phyloP scores from a whole-genome alignment of 2,888 invertebrate genomes.

The Lasioglossum morio region DNA sequence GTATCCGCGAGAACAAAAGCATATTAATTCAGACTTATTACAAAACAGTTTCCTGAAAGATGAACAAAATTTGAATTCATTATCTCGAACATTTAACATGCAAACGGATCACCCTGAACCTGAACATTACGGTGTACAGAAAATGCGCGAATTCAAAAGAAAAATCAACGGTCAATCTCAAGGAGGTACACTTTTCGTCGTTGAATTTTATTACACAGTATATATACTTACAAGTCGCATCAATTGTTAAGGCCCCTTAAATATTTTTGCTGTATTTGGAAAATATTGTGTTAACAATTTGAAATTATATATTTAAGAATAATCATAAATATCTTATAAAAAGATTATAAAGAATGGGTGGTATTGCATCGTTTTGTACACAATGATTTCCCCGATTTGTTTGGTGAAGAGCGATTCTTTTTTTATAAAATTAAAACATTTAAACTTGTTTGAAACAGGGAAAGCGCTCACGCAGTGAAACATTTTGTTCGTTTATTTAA shows the following conservation, averaged over 20 bases:
- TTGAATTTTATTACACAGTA: slow-evolving; percentile 6
- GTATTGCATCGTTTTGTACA: neutral
- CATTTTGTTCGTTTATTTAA: neutral
- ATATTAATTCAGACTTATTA: neutral
- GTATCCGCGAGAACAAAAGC: neutral
- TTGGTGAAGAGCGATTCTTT: neutral
- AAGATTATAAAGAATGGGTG: neutral
- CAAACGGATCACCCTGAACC: neutral
- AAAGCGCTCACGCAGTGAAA: neutral
- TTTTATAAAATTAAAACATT: neutral
- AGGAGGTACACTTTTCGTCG: slow-evolving; percentile 16
- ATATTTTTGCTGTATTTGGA: neutral
- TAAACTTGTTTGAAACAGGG: neutral
- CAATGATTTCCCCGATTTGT: neutral
- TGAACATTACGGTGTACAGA: neutral
- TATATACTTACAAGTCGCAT: too few species aligned
- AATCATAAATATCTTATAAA: neutral
- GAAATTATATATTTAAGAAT: neutral
- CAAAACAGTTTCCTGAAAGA: neutral
- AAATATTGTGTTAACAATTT: neutral
- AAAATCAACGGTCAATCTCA: neutral
- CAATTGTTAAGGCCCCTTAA: neutral
- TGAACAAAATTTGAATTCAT: neutral
- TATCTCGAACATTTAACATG: neutral
- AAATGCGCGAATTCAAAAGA: neutral